These are phyloP conservation scores for Neoscelio sp. DNA, from an alignment of 2,888 invertebrate genomes.

Conservation along the genomic window DNA sequence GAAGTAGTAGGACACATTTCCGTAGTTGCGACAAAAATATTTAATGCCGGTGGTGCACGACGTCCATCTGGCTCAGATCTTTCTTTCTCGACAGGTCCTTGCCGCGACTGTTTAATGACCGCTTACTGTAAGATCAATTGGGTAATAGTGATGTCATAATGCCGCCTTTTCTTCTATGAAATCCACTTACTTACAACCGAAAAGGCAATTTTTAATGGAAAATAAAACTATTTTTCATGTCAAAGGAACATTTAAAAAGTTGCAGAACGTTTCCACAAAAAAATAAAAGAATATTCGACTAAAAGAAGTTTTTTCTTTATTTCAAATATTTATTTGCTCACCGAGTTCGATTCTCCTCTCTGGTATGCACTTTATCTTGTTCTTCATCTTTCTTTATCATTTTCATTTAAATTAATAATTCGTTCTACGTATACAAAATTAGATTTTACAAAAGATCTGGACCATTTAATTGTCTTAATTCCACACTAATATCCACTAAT, in stretches of 20 bases:
- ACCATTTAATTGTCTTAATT: no score
- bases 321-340: no score
- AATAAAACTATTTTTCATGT: conserved; percentile 3
- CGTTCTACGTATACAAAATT: no score
- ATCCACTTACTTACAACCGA: not conserved
- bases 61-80: conserved; percentile 29
- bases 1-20: conserved; percentile 37
- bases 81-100: conserved; percentile 20
- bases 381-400: no score
- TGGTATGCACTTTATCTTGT: no score
- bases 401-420: no score
- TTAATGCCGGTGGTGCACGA: conserved; percentile 29
- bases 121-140: conserved; percentile 26
- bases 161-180: conserved; percentile 27
- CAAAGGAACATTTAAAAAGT: no score
- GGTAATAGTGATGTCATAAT: conserved; percentile 49
- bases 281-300: no score
- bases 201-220: conserved; percentile 10
- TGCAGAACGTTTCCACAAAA: no score
- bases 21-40: conserved; percentile 49
- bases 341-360: no score
- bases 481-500: conserved; percentile 36
- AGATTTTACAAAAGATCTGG: no score
- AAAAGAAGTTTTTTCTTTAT: no score
- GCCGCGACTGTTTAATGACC: conserved; percentile 33